phyloP scores from a whole-genome alignment of 2,888 invertebrate genomes.

The Nemurella pictetii region DNA sequence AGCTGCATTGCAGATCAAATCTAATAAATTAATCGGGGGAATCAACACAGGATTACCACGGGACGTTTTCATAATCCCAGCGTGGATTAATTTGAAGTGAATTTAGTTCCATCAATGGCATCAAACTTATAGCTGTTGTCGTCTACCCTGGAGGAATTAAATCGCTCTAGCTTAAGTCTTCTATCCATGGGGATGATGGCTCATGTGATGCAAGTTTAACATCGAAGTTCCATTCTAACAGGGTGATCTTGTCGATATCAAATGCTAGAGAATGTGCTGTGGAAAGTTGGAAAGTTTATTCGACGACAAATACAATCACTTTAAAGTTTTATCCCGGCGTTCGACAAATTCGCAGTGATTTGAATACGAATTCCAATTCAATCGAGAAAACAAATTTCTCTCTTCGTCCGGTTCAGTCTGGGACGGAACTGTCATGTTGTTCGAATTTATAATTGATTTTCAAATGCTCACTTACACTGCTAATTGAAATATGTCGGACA shows the following conservation, averaged over 20 bases:
- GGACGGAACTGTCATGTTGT: no score
- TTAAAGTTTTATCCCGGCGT: background rate
- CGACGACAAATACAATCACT: background rate
- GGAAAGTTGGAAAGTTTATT: background rate
- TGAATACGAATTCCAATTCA: no score
- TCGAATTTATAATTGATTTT: background rate
- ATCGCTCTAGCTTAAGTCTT: background rate
- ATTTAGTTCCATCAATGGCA: background rate
- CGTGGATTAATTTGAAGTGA: background rate
- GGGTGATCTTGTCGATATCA: background rate
- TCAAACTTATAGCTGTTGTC: background rate
- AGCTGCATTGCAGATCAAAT: background rate
- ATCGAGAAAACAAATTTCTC: no score
- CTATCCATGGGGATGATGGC: background rate
- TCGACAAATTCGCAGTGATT: background rate
- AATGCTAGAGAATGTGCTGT: background rate
- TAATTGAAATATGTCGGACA: background rate
- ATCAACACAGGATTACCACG: background rate
- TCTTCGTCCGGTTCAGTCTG: no score
- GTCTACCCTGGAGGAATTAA: background rate
- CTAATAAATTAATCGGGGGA: background rate
- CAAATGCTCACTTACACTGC: background rate
- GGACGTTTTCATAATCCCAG: no score
- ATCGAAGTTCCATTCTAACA: background rate
- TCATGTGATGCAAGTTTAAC: background rate